Conservation (phyloP, 2,113 vertebrate genomes). For the Tilapia sparmanii region DNA sequence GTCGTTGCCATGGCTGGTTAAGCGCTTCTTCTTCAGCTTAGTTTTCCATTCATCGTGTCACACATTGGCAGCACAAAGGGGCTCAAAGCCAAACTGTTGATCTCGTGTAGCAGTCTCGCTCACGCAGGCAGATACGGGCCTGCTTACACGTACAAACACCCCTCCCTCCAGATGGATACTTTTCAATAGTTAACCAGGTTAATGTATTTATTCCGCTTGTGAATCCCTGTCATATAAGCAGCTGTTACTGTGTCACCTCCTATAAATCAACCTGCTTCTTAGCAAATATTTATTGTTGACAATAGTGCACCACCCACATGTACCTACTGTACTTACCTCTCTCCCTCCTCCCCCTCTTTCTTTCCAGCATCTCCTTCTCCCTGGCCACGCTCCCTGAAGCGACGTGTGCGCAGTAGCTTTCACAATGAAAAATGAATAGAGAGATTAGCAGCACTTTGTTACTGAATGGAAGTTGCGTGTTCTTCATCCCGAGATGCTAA, state of each 20-base stretch:
- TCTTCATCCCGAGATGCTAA: slow-evolving; percentile 4
- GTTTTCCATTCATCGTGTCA: not conserved
- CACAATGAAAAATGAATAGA: slow-evolving; percentile 42
- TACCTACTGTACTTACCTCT: not conserved
- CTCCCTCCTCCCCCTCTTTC: not conserved
- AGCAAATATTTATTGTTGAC: not conserved
- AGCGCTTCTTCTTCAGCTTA: not conserved
- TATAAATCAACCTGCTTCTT: slow-evolving; percentile 16
- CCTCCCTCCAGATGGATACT: not conserved
- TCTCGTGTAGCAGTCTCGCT: not conserved
- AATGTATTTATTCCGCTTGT: slow-evolving; percentile 28
- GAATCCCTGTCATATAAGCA: not conserved
- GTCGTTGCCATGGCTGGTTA: not conserved
- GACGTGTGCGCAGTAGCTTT: not conserved
- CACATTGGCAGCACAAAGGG: not conserved
- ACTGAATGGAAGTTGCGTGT: not conserved
- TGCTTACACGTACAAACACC: not conserved
- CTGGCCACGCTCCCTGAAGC: not conserved
- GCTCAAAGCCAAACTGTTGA: not conserved
- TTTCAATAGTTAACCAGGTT: slow-evolving; percentile 27
- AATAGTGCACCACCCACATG: not conserved
- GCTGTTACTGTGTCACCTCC: slow-evolving; percentile 5
- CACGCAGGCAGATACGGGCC: not conserved
- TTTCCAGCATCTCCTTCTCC: not conserved
- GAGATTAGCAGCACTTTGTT: slow-evolving; percentile 52